These are phyloP conservation scores for Gambusia holbrooki DNA, from an alignment of 2,113 vertebrate genomes.

Conservation along the genomic window DNA sequence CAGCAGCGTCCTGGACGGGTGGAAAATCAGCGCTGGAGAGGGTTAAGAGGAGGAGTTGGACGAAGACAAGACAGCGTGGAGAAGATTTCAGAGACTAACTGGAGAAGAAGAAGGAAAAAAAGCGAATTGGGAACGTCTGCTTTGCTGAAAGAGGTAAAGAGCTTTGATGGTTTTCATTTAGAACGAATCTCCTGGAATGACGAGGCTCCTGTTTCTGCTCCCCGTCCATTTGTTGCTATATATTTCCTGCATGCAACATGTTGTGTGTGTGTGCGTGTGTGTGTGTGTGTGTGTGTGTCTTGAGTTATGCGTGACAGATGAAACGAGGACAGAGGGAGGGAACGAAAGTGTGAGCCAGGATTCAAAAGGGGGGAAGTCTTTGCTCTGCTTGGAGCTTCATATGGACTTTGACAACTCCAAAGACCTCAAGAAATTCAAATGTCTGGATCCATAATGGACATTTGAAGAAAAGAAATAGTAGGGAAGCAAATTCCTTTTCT, in stretches of 20 bases:
- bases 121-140: conserved; percentile 37
- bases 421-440: neutral
- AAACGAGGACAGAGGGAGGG: conserved; percentile 68
- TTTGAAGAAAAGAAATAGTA: conserved; percentile 6
- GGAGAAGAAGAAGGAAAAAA: conserved; percentile 25
- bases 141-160: conserved; percentile 61
- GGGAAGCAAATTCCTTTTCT: conserved; percentile 18
- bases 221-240: conserved; percentile 64
- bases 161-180: neutral
- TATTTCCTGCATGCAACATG: conserved; percentile 63
- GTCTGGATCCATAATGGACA: conserved; percentile 1
- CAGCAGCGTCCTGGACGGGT: conserved; percentile 33
- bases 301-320: conserved; percentile 72
- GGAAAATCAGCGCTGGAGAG: conserved; percentile 54
- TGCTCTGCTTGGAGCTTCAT: conserved; percentile 32
- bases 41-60: neutral
- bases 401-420: conserved; percentile 7
- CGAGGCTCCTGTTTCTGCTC: conserved; percentile 64
- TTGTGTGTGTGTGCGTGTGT: conserved; percentile 48
- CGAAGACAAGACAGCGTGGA: conserved; percentile 23
- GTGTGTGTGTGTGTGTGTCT: conserved; percentile 52
- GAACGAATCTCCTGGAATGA: conserved; percentile 11
- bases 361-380: conserved; percentile 46
- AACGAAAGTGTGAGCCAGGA: conserved; percentile 41
- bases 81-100: conserved; percentile 25